Evolutionary conservation across 2,888 invertebrate species (phyloP).

Genomic region (Schrankia costaestrigalis): DNA sequence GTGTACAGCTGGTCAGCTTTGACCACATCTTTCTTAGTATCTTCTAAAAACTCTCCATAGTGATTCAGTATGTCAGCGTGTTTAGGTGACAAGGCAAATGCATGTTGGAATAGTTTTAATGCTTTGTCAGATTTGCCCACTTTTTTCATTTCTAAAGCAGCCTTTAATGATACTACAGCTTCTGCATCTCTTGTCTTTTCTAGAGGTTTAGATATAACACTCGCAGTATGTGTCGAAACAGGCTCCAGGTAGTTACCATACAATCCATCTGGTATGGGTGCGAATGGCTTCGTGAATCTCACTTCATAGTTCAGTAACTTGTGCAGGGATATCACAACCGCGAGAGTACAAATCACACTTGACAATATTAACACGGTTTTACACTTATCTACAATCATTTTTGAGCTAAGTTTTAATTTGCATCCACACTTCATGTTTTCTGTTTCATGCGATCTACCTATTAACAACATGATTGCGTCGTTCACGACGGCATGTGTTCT

Average conservation of each 20-base stretch:
- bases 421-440: constrained; percentile 60
- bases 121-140: constrained; percentile 93
- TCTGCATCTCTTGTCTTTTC: constrained; percentile 79
- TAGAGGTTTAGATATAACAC: constrained; percentile 32
- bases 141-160: constrained; percentile 91
- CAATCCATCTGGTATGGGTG: constrained; percentile 66
- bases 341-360: constrained; percentile 67
- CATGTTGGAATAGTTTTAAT: constrained; percentile 92
- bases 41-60: constrained; percentile 96
- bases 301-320: constrained; percentile 63
- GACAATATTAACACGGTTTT: constrained; percentile 68
- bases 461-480: constrained; percentile 59
- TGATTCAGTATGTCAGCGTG: constrained; percentile 95
- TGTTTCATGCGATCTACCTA: constrained; percentile 56
- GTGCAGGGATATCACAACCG: constrained; percentile 64
- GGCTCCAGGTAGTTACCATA: constrained; percentile 66
- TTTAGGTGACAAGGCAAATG: constrained; percentile 92
- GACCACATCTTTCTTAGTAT: constrained; percentile 90
- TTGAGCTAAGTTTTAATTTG: constrained; percentile 49
- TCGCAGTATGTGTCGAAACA: constrained; percentile 44
- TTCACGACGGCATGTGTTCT: constrained; percentile 37
- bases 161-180: constrained; percentile 90
- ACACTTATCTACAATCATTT: constrained; percentile 68
- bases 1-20: constrained; percentile 95
- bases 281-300: constrained; percentile 63